Evolutionary conservation across 2,888 invertebrate species (phyloP).

Genomic region (Caenorhabditis angaria): DNA sequence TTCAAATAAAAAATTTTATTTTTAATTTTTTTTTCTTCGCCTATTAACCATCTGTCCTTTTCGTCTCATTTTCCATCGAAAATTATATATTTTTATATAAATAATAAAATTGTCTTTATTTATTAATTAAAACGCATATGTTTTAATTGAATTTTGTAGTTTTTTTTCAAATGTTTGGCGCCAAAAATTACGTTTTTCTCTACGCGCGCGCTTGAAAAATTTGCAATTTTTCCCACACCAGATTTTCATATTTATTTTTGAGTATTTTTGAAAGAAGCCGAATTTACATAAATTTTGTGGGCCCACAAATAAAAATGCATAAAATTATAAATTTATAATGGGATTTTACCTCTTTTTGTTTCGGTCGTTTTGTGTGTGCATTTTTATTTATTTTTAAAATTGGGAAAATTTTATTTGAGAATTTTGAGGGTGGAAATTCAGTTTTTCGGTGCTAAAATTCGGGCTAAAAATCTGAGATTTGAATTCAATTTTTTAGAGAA

Average conservation of each 20-base stretch:
- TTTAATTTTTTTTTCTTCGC: too few species aligned
- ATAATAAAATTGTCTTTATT: too few species aligned
- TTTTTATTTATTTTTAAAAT: background rate
- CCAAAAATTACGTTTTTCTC: background rate
- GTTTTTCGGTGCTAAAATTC: too few species aligned
- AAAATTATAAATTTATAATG: conserved; percentile 2
- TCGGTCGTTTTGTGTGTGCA: background rate
- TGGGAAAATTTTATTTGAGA: background rate
- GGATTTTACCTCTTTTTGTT: background rate
- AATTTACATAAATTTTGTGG: background rate
- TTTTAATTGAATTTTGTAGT: too few species aligned
- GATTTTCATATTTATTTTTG: background rate
- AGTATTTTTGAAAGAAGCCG: background rate
- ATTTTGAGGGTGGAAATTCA: too few species aligned
- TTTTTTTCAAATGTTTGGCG: conserved; percentile 4
- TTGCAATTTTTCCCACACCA: background rate
- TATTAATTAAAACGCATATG: too few species aligned
- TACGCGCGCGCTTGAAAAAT: background rate
- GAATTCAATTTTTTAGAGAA: too few species aligned
- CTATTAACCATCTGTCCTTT: too few species aligned
- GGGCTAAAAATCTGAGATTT: too few species aligned
- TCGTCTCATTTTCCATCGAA: too few species aligned
- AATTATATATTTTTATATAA: too few species aligned
- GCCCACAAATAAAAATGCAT: background rate
- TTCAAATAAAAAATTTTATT: too few species aligned